Conservation (phyloP, 2,888 invertebrate species). For the Lamellibrachia satsuma region DNA sequence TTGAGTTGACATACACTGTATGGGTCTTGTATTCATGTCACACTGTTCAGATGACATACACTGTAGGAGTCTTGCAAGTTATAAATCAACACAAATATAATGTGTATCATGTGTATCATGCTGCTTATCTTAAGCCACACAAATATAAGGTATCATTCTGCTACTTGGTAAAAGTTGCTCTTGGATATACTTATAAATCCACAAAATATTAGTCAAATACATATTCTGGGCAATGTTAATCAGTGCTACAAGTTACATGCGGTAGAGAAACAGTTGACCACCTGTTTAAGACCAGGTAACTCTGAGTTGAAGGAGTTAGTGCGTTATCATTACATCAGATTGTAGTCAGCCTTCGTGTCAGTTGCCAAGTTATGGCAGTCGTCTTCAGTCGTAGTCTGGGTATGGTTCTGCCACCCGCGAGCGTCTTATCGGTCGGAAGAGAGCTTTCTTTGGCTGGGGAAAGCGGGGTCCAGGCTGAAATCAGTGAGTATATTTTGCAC, state of each 20-base stretch:
- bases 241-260: not conserved
- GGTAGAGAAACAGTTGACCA: not conserved
- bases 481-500: not conserved
- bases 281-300: not conserved
- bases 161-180: not conserved
- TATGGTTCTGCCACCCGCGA: not conserved
- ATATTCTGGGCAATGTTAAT: too few relatives aligned
- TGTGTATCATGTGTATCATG: not conserved
- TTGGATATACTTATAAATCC: not conserved
- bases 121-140: not conserved
- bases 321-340: not conserved
- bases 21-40: too few relatives aligned
- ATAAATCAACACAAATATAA: not conserved
- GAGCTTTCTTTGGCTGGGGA: not conserved
- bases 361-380: not conserved
- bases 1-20: too few relatives aligned
- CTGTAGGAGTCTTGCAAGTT: not conserved
- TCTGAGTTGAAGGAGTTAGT: not conserved
- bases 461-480: not conserved
- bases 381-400: not conserved
- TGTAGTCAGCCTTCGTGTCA: not conserved
- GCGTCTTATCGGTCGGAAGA: not conserved
- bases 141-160: not conserved
- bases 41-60: too few relatives aligned
- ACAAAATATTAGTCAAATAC: too few relatives aligned